Evolutionary conservation across 2,797 vertebrate species (phyloP).

Genomic region (Tragelaphus eurycerus): DNA sequence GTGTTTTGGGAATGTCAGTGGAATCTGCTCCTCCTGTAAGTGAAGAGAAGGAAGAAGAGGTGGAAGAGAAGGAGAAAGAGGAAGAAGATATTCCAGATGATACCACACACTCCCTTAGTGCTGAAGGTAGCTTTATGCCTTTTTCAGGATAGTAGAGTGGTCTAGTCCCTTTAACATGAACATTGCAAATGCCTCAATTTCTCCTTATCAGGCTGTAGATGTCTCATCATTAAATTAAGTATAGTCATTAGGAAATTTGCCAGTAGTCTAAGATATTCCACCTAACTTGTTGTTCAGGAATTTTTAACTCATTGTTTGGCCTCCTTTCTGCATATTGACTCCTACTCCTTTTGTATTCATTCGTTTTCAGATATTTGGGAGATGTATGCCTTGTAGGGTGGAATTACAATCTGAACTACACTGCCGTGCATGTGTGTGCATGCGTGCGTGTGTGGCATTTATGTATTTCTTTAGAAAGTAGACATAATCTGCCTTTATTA

Average conservation of each 20-base stretch:
- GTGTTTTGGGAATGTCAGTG: constrained; percentile 62
- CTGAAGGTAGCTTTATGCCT: constrained; percentile 83
- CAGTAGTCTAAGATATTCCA: not conserved
- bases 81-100: constrained; percentile 80
- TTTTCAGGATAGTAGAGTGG: not conserved
- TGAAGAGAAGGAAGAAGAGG: constrained; percentile 53
- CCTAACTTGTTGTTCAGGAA: constrained; percentile 16
- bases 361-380: not conserved
- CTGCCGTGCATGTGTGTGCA: not conserved
- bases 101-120: constrained; percentile 77
- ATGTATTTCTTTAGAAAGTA: not conserved
- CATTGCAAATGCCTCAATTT: not conserved
- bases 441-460: not conserved
- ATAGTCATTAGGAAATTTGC: not conserved
- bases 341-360: not conserved
- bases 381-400: not conserved
- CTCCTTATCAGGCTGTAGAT: not conserved
- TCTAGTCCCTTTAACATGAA: not conserved
- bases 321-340: not conserved
- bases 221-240: constrained; percentile 28
- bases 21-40: constrained; percentile 38
- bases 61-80: constrained; percentile 68
- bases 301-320: not conserved
- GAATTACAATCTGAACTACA: not conserved
- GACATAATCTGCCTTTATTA: not conserved